A percentile compares a stretch with the other conserved stretches of the same genome.
These are phyloP conservation scores for Thymelicus acteon DNA, from an alignment of 2,888 invertebrate species.

Conservation along the genomic window DNA sequence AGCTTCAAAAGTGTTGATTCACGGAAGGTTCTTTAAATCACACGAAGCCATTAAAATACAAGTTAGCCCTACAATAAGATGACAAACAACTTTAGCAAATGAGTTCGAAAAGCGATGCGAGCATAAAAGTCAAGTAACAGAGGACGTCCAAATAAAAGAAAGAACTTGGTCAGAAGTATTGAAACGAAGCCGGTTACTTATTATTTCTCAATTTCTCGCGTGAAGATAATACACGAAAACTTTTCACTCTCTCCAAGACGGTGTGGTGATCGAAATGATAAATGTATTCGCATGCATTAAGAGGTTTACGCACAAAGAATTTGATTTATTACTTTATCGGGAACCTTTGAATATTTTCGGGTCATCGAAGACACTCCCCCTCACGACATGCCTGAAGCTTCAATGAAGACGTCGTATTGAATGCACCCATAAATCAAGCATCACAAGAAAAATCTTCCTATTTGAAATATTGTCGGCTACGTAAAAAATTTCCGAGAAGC, in stretches of 20 bases:
- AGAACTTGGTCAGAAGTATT: constrained; percentile 42
- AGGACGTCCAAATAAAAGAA: constrained; percentile 37
- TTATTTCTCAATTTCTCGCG: constrained; percentile 47
- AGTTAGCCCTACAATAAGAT: constrained; percentile 28
- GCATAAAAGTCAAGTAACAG: constrained; percentile 37
- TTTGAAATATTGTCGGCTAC: constrained; percentile 61
- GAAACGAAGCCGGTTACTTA: constrained; percentile 43
- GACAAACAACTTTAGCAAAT: constrained; percentile 32
- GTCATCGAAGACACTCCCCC: constrained; percentile 72
- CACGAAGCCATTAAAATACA: constrained; percentile 25
- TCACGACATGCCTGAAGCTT: constrained; percentile 77
- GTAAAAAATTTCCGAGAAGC: constrained; percentile 41
- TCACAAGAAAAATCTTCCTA: constrained; percentile 59
- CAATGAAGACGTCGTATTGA: constrained; percentile 77
- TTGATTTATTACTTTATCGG: constrained; percentile 80
- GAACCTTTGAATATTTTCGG: constrained; percentile 70
- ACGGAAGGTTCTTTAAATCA: constrained; percentile 7
- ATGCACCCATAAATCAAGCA: constrained; percentile 74
- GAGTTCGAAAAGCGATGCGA: constrained; percentile 21
- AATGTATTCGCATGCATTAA: constrained; percentile 61
- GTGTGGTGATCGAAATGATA: constrained; percentile 63
- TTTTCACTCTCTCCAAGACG: constrained; percentile 43
- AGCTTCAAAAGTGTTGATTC: not conserved
- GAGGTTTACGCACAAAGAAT: constrained; percentile 67
- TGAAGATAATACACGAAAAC: constrained; percentile 48